A percentile compares a stretch with the other conserved stretches of the same genome.
phyloP scores from a whole-genome alignment of 2,797 vertebrate genomes.

The Onychomys arenicola region DNA sequence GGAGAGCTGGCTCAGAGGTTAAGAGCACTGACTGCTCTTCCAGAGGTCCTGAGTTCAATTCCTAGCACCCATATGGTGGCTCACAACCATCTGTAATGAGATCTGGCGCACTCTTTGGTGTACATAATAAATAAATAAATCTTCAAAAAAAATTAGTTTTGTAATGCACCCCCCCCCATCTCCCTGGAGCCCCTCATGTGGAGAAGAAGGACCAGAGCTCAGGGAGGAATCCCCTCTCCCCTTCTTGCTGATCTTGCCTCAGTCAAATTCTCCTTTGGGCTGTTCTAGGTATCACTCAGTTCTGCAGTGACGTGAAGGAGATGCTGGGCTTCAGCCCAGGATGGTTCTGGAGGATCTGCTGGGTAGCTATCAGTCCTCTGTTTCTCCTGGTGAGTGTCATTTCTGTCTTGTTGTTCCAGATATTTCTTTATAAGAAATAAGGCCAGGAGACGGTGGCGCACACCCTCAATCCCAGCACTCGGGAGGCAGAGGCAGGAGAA shows the following conservation, averaged over 20 bases:
- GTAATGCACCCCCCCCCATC: background rate
- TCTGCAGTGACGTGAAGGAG: slow-evolving; percentile 94
- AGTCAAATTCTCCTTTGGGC: slow-evolving; percentile 15
- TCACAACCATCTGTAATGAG: too few species aligned
- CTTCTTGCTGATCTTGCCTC: background rate
- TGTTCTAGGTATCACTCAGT: slow-evolving; percentile 94
- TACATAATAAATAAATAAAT: too few species aligned
- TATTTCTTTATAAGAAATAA: background rate
- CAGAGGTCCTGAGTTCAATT: too few species aligned
- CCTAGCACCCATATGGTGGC: too few species aligned
- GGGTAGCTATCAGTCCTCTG: slow-evolving; percentile 96
- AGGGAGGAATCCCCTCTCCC: background rate
- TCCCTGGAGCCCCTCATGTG: background rate
- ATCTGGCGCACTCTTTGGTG: too few species aligned
- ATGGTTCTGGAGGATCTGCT: slow-evolving; percentile 96
- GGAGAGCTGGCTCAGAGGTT: too few species aligned
- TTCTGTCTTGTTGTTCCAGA: slow-evolving; percentile 32
- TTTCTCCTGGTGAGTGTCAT: slow-evolving; percentile 95
- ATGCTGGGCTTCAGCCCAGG: slow-evolving; percentile 98
- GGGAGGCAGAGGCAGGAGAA: background rate
- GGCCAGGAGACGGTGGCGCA: background rate
- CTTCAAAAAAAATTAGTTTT: background rate
- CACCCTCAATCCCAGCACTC: background rate
- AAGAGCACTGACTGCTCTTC: too few species aligned
- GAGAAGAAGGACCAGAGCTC: background rate